These are phyloP conservation scores for Argynnis bischoffii DNA, from an alignment of 2,888 invertebrate species.

Conservation along the genomic window DNA sequence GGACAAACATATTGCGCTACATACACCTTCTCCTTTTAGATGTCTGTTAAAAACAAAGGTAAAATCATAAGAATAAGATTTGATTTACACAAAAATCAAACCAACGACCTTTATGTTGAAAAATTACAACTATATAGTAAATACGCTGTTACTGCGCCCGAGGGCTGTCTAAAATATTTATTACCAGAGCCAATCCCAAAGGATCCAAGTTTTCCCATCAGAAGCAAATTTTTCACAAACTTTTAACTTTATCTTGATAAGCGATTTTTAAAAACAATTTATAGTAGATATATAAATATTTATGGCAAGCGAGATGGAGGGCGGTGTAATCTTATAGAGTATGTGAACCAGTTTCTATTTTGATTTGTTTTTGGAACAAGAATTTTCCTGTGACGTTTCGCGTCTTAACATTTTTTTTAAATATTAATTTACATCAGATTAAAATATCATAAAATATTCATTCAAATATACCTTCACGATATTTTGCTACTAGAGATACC, in stretches of 20 bases:
- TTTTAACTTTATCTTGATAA: conserved; percentile 58
- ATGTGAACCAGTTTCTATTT: too few species aligned
- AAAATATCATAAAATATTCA: too few species aligned
- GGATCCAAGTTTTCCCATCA: conserved; percentile 55
- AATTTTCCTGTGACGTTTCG: too few species aligned
- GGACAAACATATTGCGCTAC: too few species aligned
- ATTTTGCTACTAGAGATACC: too few species aligned
- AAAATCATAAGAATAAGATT: not conserved
- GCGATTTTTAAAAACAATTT: conserved; percentile 71
- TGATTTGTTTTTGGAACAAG: too few species aligned
- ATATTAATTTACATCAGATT: too few species aligned
- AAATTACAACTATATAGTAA: not conserved
- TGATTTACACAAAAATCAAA: not conserved
- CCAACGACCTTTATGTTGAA: not conserved
- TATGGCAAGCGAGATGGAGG: not conserved
- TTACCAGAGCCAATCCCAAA: conserved; percentile 38
- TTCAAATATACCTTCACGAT: too few species aligned
- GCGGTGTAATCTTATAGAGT: too few species aligned
- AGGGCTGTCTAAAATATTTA: conserved; percentile 8
- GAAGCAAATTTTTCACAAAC: conserved; percentile 47
- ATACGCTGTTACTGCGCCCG: not conserved
- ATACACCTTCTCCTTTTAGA: too few species aligned
- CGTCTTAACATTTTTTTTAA: too few species aligned
- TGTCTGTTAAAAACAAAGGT: too few species aligned
- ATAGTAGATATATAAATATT: conserved; percentile 32